phyloP scores from a whole-genome alignment of 2,113 vertebrate species.

The Ptilonorhynchus violaceus region DNA sequence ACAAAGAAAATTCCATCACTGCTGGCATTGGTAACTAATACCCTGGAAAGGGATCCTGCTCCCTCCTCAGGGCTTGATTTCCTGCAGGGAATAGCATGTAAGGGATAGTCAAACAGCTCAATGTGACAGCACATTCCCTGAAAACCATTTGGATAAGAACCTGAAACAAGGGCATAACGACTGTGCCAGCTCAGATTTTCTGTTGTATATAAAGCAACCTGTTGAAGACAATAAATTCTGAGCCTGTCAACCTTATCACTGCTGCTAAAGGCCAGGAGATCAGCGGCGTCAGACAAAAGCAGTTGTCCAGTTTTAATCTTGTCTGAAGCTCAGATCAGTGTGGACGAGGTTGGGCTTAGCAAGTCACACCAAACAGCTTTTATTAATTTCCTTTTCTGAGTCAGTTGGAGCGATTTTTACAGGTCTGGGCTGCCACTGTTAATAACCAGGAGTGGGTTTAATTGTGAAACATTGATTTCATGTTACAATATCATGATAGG shows the following conservation, averaged over 20 bases:
- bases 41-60: constrained; percentile 43
- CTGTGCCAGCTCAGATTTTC: constrained; percentile 32
- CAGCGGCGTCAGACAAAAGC: not conserved
- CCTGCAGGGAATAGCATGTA: constrained; percentile 28
- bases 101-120: constrained; percentile 24
- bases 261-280: constrained; percentile 42
- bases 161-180: not conserved
- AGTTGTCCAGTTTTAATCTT: constrained; percentile 35
- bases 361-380: not conserved
- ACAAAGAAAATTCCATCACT: constrained; percentile 39
- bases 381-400: not conserved
- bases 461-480: not conserved
- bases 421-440: not conserved
- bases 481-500: not conserved
- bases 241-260: constrained; percentile 26
- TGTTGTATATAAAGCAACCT: constrained; percentile 64
- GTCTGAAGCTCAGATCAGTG: not conserved
- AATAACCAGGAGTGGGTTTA: not conserved
- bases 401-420: not conserved
- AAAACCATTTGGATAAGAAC: constrained; percentile 54
- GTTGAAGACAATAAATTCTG: constrained; percentile 48
- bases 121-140: constrained; percentile 53
- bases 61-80: constrained; percentile 42
- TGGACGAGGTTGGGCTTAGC: not conserved
- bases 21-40: constrained; percentile 38